Evolutionary conservation across 1,140 invertebrate species (phyloP), one percentile per base, ranked within the genome.

Genomic region (Drosophila baimaii): DNA sequence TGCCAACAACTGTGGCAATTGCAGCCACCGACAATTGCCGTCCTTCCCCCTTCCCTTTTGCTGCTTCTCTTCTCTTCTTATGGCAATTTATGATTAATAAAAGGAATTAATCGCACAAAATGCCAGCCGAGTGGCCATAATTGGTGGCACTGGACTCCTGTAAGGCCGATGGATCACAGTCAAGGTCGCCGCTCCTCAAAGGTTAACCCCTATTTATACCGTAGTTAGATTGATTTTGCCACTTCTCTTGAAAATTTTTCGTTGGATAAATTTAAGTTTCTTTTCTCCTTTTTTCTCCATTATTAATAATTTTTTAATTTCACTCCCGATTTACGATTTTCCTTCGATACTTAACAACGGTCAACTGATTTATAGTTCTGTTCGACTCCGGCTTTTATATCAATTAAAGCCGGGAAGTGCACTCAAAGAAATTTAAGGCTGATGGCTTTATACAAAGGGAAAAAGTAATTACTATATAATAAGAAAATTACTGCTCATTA

Each of bases 21-120:
- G 47, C 77, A 77, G 43, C 44, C 69, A 58, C 51, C 64, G 49
- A 76, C 77, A 84, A 79, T 83, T 82, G 78, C 51, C 51, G 49
- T 54, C 10, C 13, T 9, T 17, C 15, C 46, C 46, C 9, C 9
- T 58, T 61, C 51, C 47, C 59, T 13, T 52, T 54, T 41, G 43
- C 35, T 39, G 25, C 19, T 35, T 49, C 59, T 44, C 59, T 44
- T 51, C 72, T 10, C 49, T 72, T 62, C 43, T 69, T 62, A 72
- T 64, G 71, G 79, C 82, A 79, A 88, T 86, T 88, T 88, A 88
- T 83, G 79, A 70, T 85, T 88, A 82, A 85, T 85, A 85, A 85
- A 85, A 58, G 43, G 41, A 72, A 72, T 72, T 72, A 72, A 72
- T 71, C 66, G 66, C 64, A 44, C 49, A 70, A 43, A 54, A 46